Percentiles rank a stretch among this genome's conserved stretches.
Evolutionary conservation across 2,113 vertebrate genomes (phyloP).

Genomic region (Cromileptes altivelis): DNA sequence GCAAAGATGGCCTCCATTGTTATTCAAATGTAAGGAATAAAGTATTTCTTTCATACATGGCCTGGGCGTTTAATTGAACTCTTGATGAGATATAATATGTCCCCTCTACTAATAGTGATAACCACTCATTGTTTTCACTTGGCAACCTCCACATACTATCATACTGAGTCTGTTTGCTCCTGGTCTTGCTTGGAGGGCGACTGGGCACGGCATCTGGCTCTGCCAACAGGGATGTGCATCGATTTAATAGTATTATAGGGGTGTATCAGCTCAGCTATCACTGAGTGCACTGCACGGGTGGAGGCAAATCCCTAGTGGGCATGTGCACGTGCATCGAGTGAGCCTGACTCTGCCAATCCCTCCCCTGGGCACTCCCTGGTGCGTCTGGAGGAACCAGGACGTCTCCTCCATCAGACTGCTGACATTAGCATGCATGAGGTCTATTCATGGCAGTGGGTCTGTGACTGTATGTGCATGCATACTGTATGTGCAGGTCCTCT

Average conservation of each 20-base stretch:
- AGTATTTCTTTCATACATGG: slow-evolving; percentile 48
- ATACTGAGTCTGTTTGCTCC: slow-evolving; percentile 49
- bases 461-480: slow-evolving; percentile 17
- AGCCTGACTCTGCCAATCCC: slow-evolving; percentile 47
- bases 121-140: slow-evolving; percentile 52
- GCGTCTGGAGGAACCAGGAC: slow-evolving; percentile 41
- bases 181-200: slow-evolving; percentile 49
- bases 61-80: slow-evolving; percentile 47
- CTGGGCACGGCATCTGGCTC: slow-evolving; percentile 50
- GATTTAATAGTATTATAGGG: slow-evolving; percentile 67
- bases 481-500: slow-evolving; percentile 20
- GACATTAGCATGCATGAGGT: slow-evolving; percentile 65
- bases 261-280: slow-evolving; percentile 60
- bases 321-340: slow-evolving; percentile 36
- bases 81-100: slow-evolving; percentile 50
- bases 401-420: slow-evolving; percentile 47
- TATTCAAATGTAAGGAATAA: slow-evolving; percentile 71
- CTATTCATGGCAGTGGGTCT: slow-evolving; percentile 27
- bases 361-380: slow-evolving; percentile 48
- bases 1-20: slow-evolving; percentile 72
- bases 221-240: slow-evolving; percentile 54
- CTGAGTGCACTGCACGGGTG: slow-evolving; percentile 37
- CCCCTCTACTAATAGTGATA: slow-evolving; percentile 48
- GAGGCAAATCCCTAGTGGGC: slow-evolving; percentile 58
- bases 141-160: slow-evolving; percentile 45